phyloP scores from a whole-genome alignment of 2,888 invertebrate genomes.

The Ectemnius continuus region DNA sequence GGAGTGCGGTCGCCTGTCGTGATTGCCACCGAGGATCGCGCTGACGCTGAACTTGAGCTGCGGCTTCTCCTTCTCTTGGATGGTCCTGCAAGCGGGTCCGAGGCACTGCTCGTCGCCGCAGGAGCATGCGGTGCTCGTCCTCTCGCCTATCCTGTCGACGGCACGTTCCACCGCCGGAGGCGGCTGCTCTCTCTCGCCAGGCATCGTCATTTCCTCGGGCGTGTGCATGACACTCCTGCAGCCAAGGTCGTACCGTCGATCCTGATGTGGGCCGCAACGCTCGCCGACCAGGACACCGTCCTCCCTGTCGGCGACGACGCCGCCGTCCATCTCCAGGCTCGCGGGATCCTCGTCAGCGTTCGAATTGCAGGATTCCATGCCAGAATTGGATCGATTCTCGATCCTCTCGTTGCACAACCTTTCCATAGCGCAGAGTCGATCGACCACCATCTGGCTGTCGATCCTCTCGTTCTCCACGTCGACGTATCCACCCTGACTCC shows the following conservation, averaged over 20 bases:
- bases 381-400: slow-evolving; percentile 72
- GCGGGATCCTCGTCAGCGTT: slow-evolving; percentile 68
- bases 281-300: slow-evolving; percentile 52
- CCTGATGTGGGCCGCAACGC: slow-evolving; percentile 48
- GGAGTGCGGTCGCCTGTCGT: slow-evolving; percentile 75
- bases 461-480: slow-evolving; percentile 57
- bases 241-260: slow-evolving; percentile 67
- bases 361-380: slow-evolving; percentile 69
- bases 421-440: slow-evolving; percentile 70
- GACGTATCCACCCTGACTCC: slow-evolving; percentile 45
- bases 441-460: slow-evolving; percentile 59
- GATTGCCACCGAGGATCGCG: slow-evolving; percentile 89
- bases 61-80: slow-evolving; percentile 82
- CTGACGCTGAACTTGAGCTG: slow-evolving; percentile 95
- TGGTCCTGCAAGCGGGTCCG: slow-evolving; percentile 69
- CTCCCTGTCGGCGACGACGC: slow-evolving; percentile 52
- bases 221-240: slow-evolving; percentile 65
- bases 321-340: slow-evolving; percentile 64
- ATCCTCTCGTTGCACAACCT: slow-evolving; percentile 71
- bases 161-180: slow-evolving; percentile 62
- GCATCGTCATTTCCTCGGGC: slow-evolving; percentile 66
- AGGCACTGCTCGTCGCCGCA: slow-evolving; percentile 75
- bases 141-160: slow-evolving; percentile 74
- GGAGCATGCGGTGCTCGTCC: slow-evolving; percentile 69
- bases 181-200: slow-evolving; percentile 63